A percentile compares a stretch with the other conserved stretches of the same genome.
Conservation (phyloP, 2,888 invertebrate species). For the Stictocephala bisonia region DNA sequence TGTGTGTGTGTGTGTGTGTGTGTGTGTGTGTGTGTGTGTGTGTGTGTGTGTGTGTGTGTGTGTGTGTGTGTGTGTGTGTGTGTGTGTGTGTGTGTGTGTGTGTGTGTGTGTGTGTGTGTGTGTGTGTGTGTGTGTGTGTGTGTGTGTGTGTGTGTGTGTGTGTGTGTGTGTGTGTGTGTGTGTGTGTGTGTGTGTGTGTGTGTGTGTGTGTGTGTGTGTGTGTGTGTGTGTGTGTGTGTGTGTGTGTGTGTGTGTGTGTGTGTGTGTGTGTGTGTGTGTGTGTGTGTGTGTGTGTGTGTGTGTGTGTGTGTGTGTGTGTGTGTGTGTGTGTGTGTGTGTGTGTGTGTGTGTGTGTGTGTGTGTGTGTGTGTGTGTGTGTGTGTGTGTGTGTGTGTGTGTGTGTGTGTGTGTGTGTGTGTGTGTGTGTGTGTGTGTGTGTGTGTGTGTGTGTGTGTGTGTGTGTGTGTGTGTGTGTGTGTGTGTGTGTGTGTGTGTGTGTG, state of each 20-base stretch:
- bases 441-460: conserved; percentile 41
- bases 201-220: conserved; percentile 39
- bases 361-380: conserved; percentile 41
- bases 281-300: conserved; percentile 40
- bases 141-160: conserved; percentile 39
- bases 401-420: conserved; percentile 41
- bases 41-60: conserved; percentile 41
- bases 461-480: conserved; percentile 33
- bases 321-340: conserved; percentile 40
- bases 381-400: conserved; percentile 41
- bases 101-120: conserved; percentile 29
- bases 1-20: conserved; percentile 41
- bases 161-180: conserved; percentile 39
- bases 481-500: conserved; percentile 35
- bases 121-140: conserved; percentile 38
- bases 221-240: conserved; percentile 39
- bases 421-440: conserved; percentile 41
- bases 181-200: conserved; percentile 39
- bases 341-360: conserved; percentile 41
- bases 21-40: conserved; percentile 41
- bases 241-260: conserved; percentile 39
- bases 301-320: conserved; percentile 34
- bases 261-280: conserved; percentile 39
- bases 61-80: conserved; percentile 36
- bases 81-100: conserved; percentile 36